Conservation (phyloP, 2,888 invertebrate species). For the Ditula angustiorana region DNA sequence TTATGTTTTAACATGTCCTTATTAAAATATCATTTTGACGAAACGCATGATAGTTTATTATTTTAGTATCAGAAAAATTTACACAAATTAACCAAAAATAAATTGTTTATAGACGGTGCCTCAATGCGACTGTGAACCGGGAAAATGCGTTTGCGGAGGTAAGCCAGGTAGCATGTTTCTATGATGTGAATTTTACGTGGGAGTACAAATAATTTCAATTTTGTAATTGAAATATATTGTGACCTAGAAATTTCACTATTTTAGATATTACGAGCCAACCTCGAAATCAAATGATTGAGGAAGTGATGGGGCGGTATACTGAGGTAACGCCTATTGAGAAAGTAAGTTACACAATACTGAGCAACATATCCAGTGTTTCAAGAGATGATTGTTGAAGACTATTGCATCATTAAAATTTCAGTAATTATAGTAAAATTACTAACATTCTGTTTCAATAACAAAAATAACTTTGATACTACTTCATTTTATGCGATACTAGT, state of each 20-base stretch:
- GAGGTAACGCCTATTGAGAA: slow-evolving; percentile 61
- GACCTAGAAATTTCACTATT: slow-evolving; percentile 54
- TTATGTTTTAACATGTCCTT: too few relatives aligned
- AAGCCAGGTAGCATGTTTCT: slow-evolving; percentile 33
- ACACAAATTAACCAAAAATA: too few relatives aligned
- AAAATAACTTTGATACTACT: not conserved
- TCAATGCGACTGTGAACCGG: not conserved
- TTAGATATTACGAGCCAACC: slow-evolving; percentile 64
- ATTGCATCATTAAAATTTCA: not conserved
- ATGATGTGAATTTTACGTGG: slow-evolving; percentile 58
- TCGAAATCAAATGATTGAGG: slow-evolving; percentile 65
- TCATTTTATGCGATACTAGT: not conserved
- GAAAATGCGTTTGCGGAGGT: not conserved
- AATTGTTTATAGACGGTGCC: not conserved
- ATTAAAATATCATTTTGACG: too few relatives aligned
- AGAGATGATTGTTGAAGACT: slow-evolving; percentile 42
- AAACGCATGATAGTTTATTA: too few relatives aligned
- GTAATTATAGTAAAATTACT: not conserved
- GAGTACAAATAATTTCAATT: slow-evolving; percentile 57
- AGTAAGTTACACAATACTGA: slow-evolving; percentile 65
- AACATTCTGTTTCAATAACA: not conserved
- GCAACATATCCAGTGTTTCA: slow-evolving; percentile 45
- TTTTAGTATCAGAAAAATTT: too few relatives aligned
- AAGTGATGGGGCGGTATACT: slow-evolving; percentile 67
- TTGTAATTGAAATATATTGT: slow-evolving; percentile 33